These are phyloP conservation scores for Creontiades dilutus DNA, from an alignment of 2,888 invertebrate genomes.

Conservation along the genomic window DNA sequence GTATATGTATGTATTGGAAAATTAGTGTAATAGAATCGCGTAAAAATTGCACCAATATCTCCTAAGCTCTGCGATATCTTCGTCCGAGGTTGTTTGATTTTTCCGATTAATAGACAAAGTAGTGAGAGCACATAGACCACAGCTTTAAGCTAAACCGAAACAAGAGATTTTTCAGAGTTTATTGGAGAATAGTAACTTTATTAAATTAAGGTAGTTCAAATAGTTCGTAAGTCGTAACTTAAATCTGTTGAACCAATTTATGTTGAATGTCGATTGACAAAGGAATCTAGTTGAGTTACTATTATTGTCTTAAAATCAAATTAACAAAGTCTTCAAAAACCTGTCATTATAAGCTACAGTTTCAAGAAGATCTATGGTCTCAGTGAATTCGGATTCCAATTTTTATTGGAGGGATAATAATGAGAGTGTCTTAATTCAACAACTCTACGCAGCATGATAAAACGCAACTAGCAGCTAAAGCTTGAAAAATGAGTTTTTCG, in stretches of 20 bases:
- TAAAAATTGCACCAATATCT: not conserved
- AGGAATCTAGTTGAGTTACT: not conserved
- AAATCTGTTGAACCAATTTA: not conserved
- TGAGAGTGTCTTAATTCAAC: no score
- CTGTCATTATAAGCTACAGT: no score
- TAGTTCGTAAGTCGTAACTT: slow-evolving; percentile 8
- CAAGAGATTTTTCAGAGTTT: slow-evolving; percentile 2
- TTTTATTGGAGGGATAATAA: no score
- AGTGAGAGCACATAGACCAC: slow-evolving; percentile 73
- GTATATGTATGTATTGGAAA: not conserved
- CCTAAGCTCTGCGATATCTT: not conserved
- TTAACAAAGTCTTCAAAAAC: no score
- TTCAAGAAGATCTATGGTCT: no score
- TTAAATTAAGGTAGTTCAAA: slow-evolving; percentile 23
- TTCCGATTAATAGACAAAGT: slow-evolving; percentile 68
- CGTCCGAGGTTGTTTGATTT: slow-evolving; percentile 46
- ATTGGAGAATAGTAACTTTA: not conserved
- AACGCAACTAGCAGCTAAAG: no score
- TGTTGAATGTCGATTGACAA: not conserved
- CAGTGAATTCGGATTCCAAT: no score
- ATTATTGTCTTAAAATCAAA: no score
- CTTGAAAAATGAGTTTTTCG: no score
- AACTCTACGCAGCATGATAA: no score
- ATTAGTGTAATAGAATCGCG: not conserved
- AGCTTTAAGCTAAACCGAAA: slow-evolving; percentile 55